Base-by-base conservation (phyloP, 2,797 vertebrate species). In the Agapornis canus region DNA sequence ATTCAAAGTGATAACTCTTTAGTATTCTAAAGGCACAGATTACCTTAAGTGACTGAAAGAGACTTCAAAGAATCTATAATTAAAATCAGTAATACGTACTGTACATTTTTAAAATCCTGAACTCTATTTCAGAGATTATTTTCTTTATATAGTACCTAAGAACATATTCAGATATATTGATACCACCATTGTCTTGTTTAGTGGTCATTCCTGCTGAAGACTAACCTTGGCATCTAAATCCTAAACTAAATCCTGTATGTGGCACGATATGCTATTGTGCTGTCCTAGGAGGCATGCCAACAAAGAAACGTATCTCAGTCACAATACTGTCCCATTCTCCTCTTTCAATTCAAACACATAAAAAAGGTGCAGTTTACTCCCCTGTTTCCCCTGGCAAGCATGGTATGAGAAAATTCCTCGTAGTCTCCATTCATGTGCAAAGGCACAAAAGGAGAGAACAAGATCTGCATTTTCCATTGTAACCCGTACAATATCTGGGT, bases 41-140 rank as follows among this genome's bases (percentile, higher is more conserved):
- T 94, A 78, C 47, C 82, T 43, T 21, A 86, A 88, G 39, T 69
- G 72, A 91, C 79, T 93, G 73, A 93, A 93, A 88, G 86, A 83
- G 27, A n/a, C 82, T 92, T 95, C 91, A 86, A 88, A 94, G 92
- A 70, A 96, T 96, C 91, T 92, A 82, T 96, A 97, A 95, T 95
- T 96, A 96, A 95, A 94, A 96, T 94, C 94, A 92, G 85, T 57
- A 92, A 90, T 89, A 86, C 3, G 54, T 52, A 76, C 60, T 0
- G 0, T 45, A 11, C 0, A 0, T 83, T 83, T 96, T 96, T 76
- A 66, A 95, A 95, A 77, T 27, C 56, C 89, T 37, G 70, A 94
- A 70, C 61, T 66, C 70, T 49, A 40, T 92, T 84, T 69, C 43
- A 90, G 70, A 88, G 77, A 88, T 91, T 83, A 81, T 86, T 94